Evolutionary conservation across 1,140 invertebrate genomes (phyloP), one percentile per base, ranked within the genome.

Genomic region (Drosophila miranda): DNA sequence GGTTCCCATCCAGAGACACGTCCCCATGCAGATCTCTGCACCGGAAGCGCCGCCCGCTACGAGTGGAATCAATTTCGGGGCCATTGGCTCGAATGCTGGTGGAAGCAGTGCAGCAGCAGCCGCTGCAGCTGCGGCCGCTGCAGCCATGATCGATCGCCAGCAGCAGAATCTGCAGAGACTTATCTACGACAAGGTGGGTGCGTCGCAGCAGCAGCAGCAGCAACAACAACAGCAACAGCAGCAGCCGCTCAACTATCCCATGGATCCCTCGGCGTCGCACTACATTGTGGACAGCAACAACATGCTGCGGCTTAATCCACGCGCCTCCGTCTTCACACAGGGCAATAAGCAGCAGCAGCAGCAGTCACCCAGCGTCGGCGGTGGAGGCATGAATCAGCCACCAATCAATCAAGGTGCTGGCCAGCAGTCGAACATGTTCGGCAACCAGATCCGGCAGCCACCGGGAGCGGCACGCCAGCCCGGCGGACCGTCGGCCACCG

Each of bases 1-100:
- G 14, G 82, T 78, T 6, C 81, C 80, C n/a, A 90, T 89, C 28
- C 89, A 90, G 57, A 50, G 78, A 23, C 71, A 83, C 44, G 48
- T 73, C 6, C 76, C 69, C 11, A 75, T 82, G 74, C 72, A 75
- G n/a, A 73, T 73, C 34, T 42, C 48, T 1, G 59, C 50, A 14
- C 38, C 60, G 21, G 78, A 88, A n/a, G 58, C 42, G 9, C 42
- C 50, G 2, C 43, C 63, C 2, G 16, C 46, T 5, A 9, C 51
- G 3, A 30, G 44, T 44, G 50, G 34, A 44, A 38, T 69, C n/a
- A 78, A 68, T 28, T 88, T 77, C 9, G 84, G 84, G 16, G 82
- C 82, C 0, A 88, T 88, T 53, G 83, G 83, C 0, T 72, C 78
- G 1, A 86, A 76, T 49, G n/a, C 34, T 5, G 28, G 49, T 30